These are phyloP conservation scores for Eunapius fragilis DNA, from an alignment of 37 sponge, comb jelly and placozoan species.

Conservation along the genomic window DNA sequence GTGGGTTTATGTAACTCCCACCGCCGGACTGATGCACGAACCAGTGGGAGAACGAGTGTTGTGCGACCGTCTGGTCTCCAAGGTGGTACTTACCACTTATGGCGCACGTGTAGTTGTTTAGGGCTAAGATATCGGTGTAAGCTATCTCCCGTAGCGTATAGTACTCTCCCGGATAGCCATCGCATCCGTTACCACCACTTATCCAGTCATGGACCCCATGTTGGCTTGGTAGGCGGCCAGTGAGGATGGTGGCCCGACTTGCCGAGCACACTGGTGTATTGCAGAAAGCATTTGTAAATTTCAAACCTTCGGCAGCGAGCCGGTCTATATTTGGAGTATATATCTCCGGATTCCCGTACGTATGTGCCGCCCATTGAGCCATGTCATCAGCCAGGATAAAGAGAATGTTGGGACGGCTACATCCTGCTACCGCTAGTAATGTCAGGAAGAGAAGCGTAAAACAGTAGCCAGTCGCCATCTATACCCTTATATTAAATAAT, in stretches of 20 bases:
- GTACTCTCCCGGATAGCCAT: conserved; percentile 21
- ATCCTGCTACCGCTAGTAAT: neutral
- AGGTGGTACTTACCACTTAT: conserved; percentile 79
- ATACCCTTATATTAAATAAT: no score
- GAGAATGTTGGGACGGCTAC: conserved; percentile 34
- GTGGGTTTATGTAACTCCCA: conserved; percentile 67
- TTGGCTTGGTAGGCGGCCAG: conserved; percentile 74
- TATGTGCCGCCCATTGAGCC: conserved; percentile 68
- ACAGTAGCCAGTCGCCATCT: no score
- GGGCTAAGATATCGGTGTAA: conserved; percentile 66
- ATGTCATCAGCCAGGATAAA: conserved; percentile 69
- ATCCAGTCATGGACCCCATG: conserved; percentile 80
- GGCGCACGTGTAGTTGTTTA: conserved; percentile 52
- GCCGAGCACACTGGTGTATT: conserved; percentile 82
- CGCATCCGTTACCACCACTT: conserved; percentile 67
- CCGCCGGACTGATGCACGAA: conserved; percentile 79
- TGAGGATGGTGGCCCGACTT: conserved; percentile 64
- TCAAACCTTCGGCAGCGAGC: conserved; percentile 69
- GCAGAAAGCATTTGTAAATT: conserved; percentile 73
- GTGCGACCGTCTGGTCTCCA: conserved; percentile 50
- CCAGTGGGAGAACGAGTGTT: conserved; percentile 77
- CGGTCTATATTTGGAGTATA: conserved; percentile 73
- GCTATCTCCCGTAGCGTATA: conserved; percentile 59
- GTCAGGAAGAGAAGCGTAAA: neutral
- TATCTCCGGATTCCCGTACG: conserved; percentile 70